Conservation (phyloP, 2,113 vertebrate genomes). For the Proterorhinus semilunaris region DNA sequence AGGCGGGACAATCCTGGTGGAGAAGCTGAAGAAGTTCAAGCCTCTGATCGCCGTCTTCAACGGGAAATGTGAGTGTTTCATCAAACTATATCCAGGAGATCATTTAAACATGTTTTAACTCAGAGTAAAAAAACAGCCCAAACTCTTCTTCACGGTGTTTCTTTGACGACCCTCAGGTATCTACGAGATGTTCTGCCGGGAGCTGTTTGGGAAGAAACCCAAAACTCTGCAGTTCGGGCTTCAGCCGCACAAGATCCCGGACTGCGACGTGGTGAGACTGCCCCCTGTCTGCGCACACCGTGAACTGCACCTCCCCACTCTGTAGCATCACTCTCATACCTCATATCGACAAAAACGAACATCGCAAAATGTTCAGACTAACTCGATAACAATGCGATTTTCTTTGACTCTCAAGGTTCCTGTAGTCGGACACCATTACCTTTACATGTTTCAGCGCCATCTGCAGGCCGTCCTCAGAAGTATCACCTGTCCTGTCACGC, state of each 20-base stretch:
- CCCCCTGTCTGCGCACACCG: background rate
- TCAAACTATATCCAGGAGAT: too few species aligned
- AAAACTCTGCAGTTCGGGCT: constrained; percentile 78
- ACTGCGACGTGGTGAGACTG: constrained; percentile 91
- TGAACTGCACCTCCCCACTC: background rate
- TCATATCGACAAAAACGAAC: too few species aligned
- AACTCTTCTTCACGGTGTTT: background rate
- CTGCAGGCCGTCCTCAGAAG: too few species aligned
- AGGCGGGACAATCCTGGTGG: constrained; percentile 93
- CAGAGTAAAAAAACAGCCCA: too few species aligned
- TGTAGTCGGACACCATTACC: too few species aligned
- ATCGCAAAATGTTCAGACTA: too few species aligned
- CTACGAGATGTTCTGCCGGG: constrained; percentile 98
- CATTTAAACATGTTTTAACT: too few species aligned
- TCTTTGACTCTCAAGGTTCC: too few species aligned
- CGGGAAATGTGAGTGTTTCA: constrained; percentile 91
- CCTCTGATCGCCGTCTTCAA: constrained; percentile 98
- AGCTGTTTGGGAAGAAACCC: constrained; percentile 94
- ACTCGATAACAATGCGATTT: too few species aligned
- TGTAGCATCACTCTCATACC: background rate
- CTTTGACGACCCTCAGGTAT: constrained; percentile 78
- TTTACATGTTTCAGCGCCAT: too few species aligned
- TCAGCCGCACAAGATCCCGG: constrained; percentile 84
- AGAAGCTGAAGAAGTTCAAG: constrained; percentile 93
- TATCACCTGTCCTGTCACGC: too few species aligned